Evolutionary conservation across 2,797 vertebrate species (phyloP).

Genomic region (Anomalospiza imberbis): DNA sequence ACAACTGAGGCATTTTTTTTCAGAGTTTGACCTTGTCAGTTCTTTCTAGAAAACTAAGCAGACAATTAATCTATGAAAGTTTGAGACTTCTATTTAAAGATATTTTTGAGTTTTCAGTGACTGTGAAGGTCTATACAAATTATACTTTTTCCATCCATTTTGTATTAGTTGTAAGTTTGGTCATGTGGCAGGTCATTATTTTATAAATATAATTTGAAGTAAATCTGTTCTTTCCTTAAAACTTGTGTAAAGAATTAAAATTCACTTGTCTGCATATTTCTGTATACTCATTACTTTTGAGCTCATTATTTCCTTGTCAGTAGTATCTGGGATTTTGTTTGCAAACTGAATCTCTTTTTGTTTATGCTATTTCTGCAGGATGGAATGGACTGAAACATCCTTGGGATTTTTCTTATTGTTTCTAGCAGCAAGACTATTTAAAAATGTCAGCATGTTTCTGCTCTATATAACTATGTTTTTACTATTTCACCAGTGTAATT

Average conservation of each 20-base stretch:
- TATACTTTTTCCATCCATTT: background rate
- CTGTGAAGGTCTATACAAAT: background rate
- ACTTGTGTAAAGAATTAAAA: background rate
- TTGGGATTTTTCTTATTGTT: background rate
- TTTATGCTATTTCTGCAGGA: background rate
- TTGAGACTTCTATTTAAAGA: background rate
- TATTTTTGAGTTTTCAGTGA: background rate
- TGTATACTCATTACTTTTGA: background rate
- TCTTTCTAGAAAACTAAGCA: background rate
- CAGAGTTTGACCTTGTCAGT: background rate
- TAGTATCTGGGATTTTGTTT: background rate
- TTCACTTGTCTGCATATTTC: background rate
- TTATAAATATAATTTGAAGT: background rate
- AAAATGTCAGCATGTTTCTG: background rate
- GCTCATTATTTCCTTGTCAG: background rate
- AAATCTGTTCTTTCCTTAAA: background rate
- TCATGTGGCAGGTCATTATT: background rate
- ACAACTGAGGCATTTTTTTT: background rate
- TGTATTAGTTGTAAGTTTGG: background rate
- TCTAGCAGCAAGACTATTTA: background rate
- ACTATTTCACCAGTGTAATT: background rate
- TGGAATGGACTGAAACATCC: background rate
- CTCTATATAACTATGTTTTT: background rate
- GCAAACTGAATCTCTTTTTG: background rate
- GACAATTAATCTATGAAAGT: background rate